Evolutionary conservation across 2,113 vertebrate species (phyloP), one percentile per base, ranked within the genome.

Genomic region (Neolamprologus brichardi): DNA sequence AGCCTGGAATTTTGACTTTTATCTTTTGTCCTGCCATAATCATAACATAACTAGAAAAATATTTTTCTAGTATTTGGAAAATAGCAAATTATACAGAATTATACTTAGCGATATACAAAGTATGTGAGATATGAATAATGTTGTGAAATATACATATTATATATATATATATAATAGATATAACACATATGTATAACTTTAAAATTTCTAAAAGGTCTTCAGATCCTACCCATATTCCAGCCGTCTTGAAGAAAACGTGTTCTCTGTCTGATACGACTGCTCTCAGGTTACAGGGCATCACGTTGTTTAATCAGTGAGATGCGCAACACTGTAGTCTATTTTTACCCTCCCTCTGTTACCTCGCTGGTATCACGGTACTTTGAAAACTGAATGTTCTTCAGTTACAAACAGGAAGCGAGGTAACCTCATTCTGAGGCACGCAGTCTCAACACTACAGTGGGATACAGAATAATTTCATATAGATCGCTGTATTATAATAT

Each of bases 361-460:
- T 77, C 80, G 79, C 14, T 72, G 20, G 39, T 79, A 79, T 93
- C 83, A 82, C 82, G 7, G 77, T 4, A 39, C 83, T 87, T 90
- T 89, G 87, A 91, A 87, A 82, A 81, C 79, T 85, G 52, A 51
- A 83, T 93, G 85, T 91, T 95, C 94, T 96, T 95, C 96, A 92
- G 96, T 97, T 96, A 94, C 94, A 96, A 95, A 96, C 96, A 97
- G 96, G 96, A 97, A 96, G 81, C 88, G 87, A 85, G 77, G 80
- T 92, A 91, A 95, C 93, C 92, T 95, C 93, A 92, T 94, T 94
- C 84, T 91, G 87, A 94, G 62, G 84, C 62, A 84, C 25, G 3
- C 62, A 5, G 20, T 54, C 64, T 67, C 49, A 34, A 15, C 20
- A 6, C 37, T 25, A 56, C 25, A 78, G 39, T 41, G 20, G 62